phyloP scores from a whole-genome alignment of 30 jellyfish, hydroid and myxozoan genomes.

The Chironex yamaguchii region DNA sequence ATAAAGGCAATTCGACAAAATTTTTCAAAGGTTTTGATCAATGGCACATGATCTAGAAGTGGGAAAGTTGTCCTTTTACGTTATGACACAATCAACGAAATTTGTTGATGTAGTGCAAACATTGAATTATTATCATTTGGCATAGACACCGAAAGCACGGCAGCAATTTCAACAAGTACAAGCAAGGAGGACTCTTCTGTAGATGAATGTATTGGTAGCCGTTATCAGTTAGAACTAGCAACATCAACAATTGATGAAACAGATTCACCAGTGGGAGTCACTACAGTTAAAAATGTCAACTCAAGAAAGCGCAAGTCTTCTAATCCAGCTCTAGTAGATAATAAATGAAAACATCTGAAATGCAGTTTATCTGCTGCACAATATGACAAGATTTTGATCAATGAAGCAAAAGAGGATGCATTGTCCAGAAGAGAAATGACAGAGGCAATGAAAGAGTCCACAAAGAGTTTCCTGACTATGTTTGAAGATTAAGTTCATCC shows the following conservation, averaged over 20 bases:
- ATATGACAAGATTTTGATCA: constrained; percentile 30
- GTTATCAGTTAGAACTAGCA: too few species aligned
- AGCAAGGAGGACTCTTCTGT: background rate
- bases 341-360: constrained; percentile 61
- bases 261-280: too few species aligned
- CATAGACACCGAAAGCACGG: background rate
- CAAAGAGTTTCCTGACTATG: background rate
- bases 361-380: constrained; percentile 47
- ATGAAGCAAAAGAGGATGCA: constrained; percentile 59
- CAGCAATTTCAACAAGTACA: background rate
- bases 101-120: constrained; percentile 70
- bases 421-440: constrained; percentile 21
- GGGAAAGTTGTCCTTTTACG: constrained; percentile 44
- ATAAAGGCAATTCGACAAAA: constrained; percentile 61
- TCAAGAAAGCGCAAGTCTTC: background rate
- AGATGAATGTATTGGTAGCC: too few species aligned
- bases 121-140: constrained; percentile 28
- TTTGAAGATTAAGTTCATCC: constrained; percentile 20
- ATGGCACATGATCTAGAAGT: constrained; percentile 64
- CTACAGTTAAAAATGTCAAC: background rate
- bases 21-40: constrained; percentile 42
- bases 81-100: constrained; percentile 20
- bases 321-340: constrained; percentile 44
- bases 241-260: too few species aligned
- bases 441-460: constrained; percentile 46